These are phyloP conservation scores for Zootoca vivipara DNA, from an alignment of 2,113 vertebrate species.

Conservation along the genomic window DNA sequence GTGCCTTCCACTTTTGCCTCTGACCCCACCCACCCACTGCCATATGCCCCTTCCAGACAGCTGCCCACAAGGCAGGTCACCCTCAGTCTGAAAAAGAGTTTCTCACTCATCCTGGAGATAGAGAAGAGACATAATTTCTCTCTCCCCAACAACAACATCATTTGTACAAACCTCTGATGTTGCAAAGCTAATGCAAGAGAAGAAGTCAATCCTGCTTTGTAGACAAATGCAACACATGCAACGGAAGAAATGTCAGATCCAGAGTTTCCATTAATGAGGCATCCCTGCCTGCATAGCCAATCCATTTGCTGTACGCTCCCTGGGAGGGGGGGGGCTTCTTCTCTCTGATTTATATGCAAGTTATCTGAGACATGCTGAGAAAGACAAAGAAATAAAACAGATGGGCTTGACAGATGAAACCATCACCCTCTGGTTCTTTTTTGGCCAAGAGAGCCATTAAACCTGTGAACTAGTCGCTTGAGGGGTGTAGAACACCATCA, in stretches of 20 bases:
- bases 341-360: slow-evolving; percentile 63
- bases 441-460: slow-evolving; percentile 61
- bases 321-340: slow-evolving; percentile 39
- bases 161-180: too few species aligned
- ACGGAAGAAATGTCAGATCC: neutral
- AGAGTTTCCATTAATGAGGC: slow-evolving; percentile 10
- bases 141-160: too few species aligned
- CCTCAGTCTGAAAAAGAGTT: too few species aligned
- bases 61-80: too few species aligned
- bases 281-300: neutral
- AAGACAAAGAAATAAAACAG: slow-evolving; percentile 54
- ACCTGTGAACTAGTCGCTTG: slow-evolving; percentile 58
- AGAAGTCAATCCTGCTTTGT: neutral
- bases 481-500: slow-evolving; percentile 48
- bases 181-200: slow-evolving; percentile 2
- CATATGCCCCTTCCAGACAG: too few species aligned
- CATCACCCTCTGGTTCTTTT: slow-evolving; percentile 55
- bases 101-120: too few species aligned
- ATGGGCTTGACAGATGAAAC: slow-evolving; percentile 71
- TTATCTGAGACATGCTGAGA: slow-evolving; percentile 59
- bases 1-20: too few species aligned
- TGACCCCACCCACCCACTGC: too few species aligned
- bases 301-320: slow-evolving; percentile 34
- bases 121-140: too few species aligned
- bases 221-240: slow-evolving; percentile 1